Conservation (phyloP, 1,140 invertebrate genomes). For the Globodera ellingtonae region DNA sequence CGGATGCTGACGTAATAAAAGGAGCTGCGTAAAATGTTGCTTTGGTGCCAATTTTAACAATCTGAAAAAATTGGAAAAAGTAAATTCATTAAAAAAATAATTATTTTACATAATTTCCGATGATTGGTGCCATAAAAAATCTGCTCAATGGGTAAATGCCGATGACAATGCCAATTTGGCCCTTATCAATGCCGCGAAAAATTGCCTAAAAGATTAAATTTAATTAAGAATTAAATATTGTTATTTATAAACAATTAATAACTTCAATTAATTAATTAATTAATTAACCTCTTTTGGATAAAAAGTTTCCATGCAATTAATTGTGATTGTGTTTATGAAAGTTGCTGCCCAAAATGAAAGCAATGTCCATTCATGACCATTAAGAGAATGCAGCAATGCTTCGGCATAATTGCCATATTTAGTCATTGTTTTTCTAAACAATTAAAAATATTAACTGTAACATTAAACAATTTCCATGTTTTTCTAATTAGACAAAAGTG, state of each 20-base stretch:
- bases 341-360: slow-evolving; percentile 14
- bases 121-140: slow-evolving; percentile 27
- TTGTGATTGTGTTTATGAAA: slow-evolving; percentile 21
- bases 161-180: slow-evolving; percentile 22
- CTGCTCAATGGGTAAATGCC: slow-evolving; percentile 21
- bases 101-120: slow-evolving; percentile 26
- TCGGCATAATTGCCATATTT: neutral
- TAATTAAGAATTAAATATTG: neutral
- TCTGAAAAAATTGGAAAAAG: slow-evolving; percentile 13
- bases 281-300: slow-evolving; percentile 23
- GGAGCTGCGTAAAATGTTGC: slow-evolving; percentile 10
- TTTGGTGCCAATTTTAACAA: slow-evolving; percentile 15
- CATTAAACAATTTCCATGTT: too few species aligned
- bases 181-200: slow-evolving; percentile 17
- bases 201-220: neutral
- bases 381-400: slow-evolving; percentile 6
- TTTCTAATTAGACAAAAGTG: too few species aligned
- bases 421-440: neutral
- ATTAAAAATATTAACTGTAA: too few species aligned
- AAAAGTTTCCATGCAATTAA: slow-evolving; percentile 23
- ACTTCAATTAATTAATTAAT: too few species aligned
- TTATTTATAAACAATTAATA: neutral
- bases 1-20: slow-evolving; percentile 10
- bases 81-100: neutral
- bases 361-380: slow-evolving; percentile 15